Evolutionary conservation across 2,888 invertebrate species (phyloP).

Genomic region (Synergus japonicus): DNA sequence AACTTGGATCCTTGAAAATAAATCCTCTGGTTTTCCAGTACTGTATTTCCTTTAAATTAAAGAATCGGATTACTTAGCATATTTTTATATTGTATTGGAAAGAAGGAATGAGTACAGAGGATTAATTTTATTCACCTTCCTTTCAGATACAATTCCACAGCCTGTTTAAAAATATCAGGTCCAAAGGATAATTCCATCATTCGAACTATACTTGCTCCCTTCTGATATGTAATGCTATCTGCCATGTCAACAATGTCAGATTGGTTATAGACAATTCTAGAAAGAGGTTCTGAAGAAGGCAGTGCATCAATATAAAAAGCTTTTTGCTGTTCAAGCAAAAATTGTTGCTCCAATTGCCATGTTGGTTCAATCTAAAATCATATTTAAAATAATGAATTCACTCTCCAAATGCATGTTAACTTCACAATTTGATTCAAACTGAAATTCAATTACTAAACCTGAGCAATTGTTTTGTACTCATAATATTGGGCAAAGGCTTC

Average conservation of each 20-base stretch:
- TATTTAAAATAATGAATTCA: not conserved
- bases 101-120: no score
- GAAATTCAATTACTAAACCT: constrained; percentile 63
- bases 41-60: constrained; percentile 48
- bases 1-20: constrained; percentile 65
- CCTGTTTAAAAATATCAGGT: constrained; percentile 81
- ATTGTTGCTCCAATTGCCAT: constrained; percentile 30
- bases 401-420: not conserved
- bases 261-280: constrained; percentile 56
- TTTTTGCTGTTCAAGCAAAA: constrained; percentile 1
- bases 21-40: constrained; percentile 61
- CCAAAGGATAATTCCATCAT: constrained; percentile 95
- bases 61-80: not conserved
- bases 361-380: constrained; percentile 28
- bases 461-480: constrained; percentile 83
- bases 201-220: constrained; percentile 82
- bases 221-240: constrained; percentile 63
- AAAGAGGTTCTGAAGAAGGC: constrained; percentile 77
- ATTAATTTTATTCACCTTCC: constrained; percentile 56
- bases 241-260: constrained; percentile 79
- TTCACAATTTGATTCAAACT: not conserved
- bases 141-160: constrained; percentile 60
- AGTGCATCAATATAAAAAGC: constrained; percentile 75
- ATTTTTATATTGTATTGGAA: not conserved
- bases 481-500: constrained; percentile 88